Evolutionary conservation across 2,113 vertebrate species (phyloP).

Genomic region (Porphyrio hochstetteri): DNA sequence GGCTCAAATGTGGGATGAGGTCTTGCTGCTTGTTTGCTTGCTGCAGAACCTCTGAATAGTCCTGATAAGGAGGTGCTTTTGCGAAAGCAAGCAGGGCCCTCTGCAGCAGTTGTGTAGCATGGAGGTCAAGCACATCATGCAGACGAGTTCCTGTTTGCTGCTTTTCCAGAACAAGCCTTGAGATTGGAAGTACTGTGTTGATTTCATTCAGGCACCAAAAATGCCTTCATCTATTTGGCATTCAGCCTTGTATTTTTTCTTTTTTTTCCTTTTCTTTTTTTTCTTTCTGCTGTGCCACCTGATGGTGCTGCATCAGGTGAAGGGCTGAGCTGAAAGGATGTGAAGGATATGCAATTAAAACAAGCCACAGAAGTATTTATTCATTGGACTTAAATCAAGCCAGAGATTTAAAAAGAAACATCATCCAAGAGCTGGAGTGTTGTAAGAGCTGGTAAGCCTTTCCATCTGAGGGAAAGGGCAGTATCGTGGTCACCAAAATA

Average conservation of each 20-base stretch:
- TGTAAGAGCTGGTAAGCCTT: neutral
- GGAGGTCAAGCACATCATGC: accelerated
- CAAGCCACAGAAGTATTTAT: neutral
- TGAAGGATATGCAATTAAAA: neutral
- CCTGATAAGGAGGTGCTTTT: neutral
- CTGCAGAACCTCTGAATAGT: neutral
- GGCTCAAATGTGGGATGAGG: neutral
- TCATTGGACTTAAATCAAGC: neutral
- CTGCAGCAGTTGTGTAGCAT: neutral
- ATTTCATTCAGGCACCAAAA: neutral
- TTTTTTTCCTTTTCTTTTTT: neutral
- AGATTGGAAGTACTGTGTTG: neutral
- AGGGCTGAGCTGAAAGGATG: neutral
- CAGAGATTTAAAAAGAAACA: neutral
- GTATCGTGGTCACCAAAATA: neutral
- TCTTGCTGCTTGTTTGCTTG: neutral
- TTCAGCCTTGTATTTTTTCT: neutral
- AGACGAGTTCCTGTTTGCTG: neutral
- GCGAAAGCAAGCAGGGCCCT: neutral
- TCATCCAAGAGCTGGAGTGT: neutral
- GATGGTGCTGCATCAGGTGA: neutral
- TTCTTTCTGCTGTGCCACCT: neutral
- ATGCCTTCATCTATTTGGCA: neutral
- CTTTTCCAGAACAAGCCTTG: neutral
- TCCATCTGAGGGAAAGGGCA: neutral